These are phyloP conservation scores for Alloscopus bannaensis DNA, from an alignment of 2,888 invertebrate species.

Conservation along the genomic window DNA sequence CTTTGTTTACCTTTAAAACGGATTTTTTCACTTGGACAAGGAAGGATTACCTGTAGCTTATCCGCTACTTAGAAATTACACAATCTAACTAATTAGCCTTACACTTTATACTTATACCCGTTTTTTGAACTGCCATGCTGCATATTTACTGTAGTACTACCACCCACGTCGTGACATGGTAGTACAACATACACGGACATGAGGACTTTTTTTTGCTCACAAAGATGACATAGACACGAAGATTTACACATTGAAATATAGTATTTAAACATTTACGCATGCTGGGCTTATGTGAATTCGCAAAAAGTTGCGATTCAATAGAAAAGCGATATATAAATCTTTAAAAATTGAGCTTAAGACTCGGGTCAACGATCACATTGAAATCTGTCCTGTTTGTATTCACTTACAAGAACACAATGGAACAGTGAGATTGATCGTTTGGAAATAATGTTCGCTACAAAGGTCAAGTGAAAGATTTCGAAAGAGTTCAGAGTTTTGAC, in stretches of 20 bases:
- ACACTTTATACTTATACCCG: too few species aligned
- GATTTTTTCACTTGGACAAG: too few species aligned
- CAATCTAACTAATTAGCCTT: too few species aligned
- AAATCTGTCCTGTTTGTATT: not conserved
- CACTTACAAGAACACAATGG: not conserved
- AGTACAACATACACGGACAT: not conserved
- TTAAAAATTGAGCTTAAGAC: not conserved
- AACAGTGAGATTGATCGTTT: not conserved
- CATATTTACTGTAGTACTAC: not conserved
- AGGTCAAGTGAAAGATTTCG: not conserved
- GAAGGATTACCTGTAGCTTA: too few species aligned
- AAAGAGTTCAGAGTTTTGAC: not conserved
- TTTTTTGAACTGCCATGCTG: slow-evolving; percentile 15
- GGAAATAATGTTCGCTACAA: not conserved
- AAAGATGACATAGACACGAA: not conserved
- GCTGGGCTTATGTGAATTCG: not conserved
- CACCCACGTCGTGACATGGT: not conserved
- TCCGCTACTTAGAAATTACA: too few species aligned
- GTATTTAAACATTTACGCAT: not conserved
- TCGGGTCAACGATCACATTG: not conserved
- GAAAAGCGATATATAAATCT: not conserved
- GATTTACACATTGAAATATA: not conserved
- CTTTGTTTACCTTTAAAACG: too few species aligned
- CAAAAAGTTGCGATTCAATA: too few species aligned
- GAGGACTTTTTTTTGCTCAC: too few species aligned